Evolutionary conservation across 2,888 invertebrate species (phyloP).

Genomic region (Hydraecia micacea): DNA sequence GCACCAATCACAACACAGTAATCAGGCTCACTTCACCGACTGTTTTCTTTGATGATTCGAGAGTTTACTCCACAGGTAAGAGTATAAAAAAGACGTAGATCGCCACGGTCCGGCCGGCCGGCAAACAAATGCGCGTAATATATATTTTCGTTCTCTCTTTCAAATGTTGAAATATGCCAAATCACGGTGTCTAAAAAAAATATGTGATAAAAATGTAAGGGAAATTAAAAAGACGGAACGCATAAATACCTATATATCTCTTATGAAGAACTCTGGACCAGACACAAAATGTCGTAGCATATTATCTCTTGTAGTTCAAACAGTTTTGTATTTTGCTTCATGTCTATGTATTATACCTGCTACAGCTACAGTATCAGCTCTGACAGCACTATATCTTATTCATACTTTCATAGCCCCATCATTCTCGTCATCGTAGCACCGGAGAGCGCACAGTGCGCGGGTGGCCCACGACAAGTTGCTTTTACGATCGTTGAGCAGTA

Average conservation of each 20-base stretch:
- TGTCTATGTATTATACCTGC: neutral
- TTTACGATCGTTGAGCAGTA: slow-evolving; percentile 64
- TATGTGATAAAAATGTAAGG: neutral
- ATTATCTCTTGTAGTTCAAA: neutral
- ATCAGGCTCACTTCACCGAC: slow-evolving; percentile 83
- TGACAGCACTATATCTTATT: slow-evolving; percentile 32
- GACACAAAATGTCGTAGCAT: neutral
- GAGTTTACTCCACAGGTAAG: slow-evolving; percentile 67
- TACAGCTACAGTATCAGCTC: neutral
- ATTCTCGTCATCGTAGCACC: slow-evolving; percentile 66
- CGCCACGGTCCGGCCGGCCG: neutral
- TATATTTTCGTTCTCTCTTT: slow-evolving; percentile 7
- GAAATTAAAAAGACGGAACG: neutral
- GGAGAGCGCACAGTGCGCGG: slow-evolving; percentile 70
- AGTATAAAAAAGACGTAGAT: slow-evolving; percentile 49
- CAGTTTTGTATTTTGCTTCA: neutral
- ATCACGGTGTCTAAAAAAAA: neutral
- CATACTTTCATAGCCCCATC: slow-evolving; percentile 69
- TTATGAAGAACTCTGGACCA: neutral
- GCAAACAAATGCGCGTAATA: neutral
- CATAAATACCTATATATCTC: neutral
- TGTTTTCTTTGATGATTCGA: slow-evolving; percentile 85
- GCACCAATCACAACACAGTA: slow-evolving; percentile 79
- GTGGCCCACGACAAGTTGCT: slow-evolving; percentile 75
- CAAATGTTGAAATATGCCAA: slow-evolving; percentile 1